These are phyloP conservation scores for Atta colombica DNA, from an alignment of 1,140 invertebrate genomes.

Conservation along the genomic window DNA sequence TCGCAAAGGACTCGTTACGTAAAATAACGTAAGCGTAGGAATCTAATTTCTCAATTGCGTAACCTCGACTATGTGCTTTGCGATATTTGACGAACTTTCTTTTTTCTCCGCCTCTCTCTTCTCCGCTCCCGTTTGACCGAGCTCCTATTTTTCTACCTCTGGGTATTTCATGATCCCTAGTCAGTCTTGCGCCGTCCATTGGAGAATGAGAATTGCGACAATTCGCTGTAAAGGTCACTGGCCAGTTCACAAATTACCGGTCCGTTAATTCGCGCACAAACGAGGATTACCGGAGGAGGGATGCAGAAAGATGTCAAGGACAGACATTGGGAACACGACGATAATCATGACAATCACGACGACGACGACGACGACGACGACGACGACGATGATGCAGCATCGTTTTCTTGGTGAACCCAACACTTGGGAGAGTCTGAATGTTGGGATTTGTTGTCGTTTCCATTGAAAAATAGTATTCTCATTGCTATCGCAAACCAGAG, in stretches of 20 bases:
- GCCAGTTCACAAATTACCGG: slow-evolving; percentile 64
- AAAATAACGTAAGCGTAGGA: slow-evolving; percentile 64
- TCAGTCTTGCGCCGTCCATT: background rate
- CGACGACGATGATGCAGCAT: background rate
- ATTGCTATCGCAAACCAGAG: slow-evolving; percentile 10
- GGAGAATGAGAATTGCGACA: slow-evolving; percentile 29
- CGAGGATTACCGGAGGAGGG: slow-evolving; percentile 26
- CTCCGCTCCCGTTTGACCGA: background rate
- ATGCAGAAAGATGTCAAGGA: slow-evolving; percentile 83
- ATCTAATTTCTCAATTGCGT: slow-evolving; percentile 72
- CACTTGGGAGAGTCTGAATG: background rate
- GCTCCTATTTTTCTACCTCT: background rate
- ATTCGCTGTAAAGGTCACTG: slow-evolving; percentile 66
- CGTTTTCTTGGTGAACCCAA: background rate
- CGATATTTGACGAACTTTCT: slow-evolving; percentile 69
- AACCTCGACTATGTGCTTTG: slow-evolving; percentile 21
- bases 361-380: background rate
- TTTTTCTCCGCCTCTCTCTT: slow-evolving; percentile 29
- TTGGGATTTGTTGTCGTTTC: slow-evolving; percentile 56
- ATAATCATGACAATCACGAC: slow-evolving; percentile 7
- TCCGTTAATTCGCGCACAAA: slow-evolving; percentile 61
- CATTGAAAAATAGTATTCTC: slow-evolving; percentile 71
- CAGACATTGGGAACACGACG: slow-evolving; percentile 60
- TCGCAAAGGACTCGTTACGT: slow-evolving; percentile 65
- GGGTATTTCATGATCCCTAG: background rate